phyloP scores from a whole-genome alignment of 2,797 vertebrate species.

The Cephalopachus bancanus region DNA sequence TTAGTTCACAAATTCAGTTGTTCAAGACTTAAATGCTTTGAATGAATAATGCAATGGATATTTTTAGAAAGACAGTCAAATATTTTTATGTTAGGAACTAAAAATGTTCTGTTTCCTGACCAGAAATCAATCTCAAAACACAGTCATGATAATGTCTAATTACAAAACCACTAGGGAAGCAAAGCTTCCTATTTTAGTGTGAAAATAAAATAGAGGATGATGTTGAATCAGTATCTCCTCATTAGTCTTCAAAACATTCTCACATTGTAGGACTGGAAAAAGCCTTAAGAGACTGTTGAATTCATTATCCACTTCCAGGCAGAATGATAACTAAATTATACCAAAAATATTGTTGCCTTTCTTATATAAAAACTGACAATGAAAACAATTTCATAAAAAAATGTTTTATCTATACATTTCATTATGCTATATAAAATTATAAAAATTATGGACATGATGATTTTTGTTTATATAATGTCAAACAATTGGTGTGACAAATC shows the following conservation, averaged over 20 bases:
- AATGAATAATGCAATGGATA: not conserved
- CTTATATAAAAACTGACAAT: slow-evolving; percentile 15
- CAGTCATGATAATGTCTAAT: slow-evolving; percentile 74
- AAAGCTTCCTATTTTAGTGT: slow-evolving; percentile 70
- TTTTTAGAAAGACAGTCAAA: slow-evolving; percentile 44
- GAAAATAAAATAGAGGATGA: slow-evolving; percentile 70
- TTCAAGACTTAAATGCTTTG: slow-evolving; percentile 35
- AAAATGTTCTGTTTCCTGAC: slow-evolving; percentile 69
- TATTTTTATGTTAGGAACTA: slow-evolving; percentile 55
- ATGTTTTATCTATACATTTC: slow-evolving; percentile 2
- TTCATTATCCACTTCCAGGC: not conserved
- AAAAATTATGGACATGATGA: not conserved
- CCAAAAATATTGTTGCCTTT: slow-evolving; percentile 31
- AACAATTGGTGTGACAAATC: not conserved
- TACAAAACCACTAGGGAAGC: slow-evolving; percentile 69
- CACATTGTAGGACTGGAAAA: slow-evolving; percentile 13
- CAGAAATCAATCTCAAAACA: slow-evolving; percentile 73
- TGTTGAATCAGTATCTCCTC: slow-evolving; percentile 68
- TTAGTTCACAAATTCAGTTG: slow-evolving; percentile 51
- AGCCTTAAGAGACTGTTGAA: not conserved
- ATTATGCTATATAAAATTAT: not conserved
- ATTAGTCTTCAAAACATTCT: slow-evolving; percentile 64
- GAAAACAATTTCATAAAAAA: not conserved
- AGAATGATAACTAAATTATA: slow-evolving; percentile 22
- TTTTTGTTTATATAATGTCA: not conserved